These are phyloP conservation scores for Actenoides lindsayi DNA, from an alignment of 2,113 vertebrate species.

Conservation along the genomic window DNA sequence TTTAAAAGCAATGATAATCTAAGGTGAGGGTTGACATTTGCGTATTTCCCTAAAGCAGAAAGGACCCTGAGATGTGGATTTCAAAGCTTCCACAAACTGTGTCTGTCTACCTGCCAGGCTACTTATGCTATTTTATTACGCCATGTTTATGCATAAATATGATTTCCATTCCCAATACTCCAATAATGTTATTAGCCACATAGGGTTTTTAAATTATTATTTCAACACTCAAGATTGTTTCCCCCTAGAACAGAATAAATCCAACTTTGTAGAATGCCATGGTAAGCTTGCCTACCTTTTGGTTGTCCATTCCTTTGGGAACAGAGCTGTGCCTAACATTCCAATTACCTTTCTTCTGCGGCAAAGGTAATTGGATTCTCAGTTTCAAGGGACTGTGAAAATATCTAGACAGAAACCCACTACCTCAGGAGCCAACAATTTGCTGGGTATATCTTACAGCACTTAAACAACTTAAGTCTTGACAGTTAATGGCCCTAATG, in stretches of 20 bases:
- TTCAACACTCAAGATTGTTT: background rate
- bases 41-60: background rate
- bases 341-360: constrained; percentile 48
- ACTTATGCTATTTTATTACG: background rate
- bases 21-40: background rate
- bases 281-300: background rate
- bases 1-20: background rate
- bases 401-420: constrained; percentile 59
- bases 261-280: background rate
- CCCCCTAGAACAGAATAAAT: background rate
- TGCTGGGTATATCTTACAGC: constrained; percentile 4
- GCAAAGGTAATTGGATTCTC: constrained; percentile 41
- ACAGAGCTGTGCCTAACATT: background rate
- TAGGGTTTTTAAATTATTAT: background rate
- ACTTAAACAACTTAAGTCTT: constrained; percentile 56
- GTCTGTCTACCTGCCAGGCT: background rate
- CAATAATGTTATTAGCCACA: background rate
- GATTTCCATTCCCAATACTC: background rate
- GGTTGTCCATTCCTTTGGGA: background rate
- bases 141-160: background rate
- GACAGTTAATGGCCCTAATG: constrained; percentile 40
- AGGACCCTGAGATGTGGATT: background rate
- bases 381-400: constrained; percentile 29
- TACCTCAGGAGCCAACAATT: constrained; percentile 29
- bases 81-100: background rate